phyloP scores from a whole-genome alignment of 2,113 vertebrate species.

The Sakesphorus luctuosus region DNA sequence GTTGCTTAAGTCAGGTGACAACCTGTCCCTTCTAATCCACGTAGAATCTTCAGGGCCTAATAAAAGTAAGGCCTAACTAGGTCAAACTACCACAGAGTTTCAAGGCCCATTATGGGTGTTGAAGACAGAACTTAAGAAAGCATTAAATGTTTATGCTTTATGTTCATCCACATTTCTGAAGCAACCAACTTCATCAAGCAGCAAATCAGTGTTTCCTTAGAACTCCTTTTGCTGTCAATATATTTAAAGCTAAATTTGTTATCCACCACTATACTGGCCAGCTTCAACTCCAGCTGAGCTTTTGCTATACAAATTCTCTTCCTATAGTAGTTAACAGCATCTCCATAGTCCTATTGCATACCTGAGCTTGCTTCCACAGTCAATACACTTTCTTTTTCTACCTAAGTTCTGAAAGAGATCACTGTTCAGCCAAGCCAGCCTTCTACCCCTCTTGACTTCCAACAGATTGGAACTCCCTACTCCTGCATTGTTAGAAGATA shows the following conservation, averaged over 20 bases:
- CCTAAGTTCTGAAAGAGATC: neutral
- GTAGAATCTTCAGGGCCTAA: too few species aligned
- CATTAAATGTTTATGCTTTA: neutral
- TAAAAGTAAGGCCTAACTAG: too few species aligned
- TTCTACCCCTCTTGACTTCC: neutral
- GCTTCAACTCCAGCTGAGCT: neutral
- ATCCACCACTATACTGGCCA: neutral
- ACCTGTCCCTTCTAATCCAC: too few species aligned
- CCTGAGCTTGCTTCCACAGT: neutral
- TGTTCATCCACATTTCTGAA: neutral
- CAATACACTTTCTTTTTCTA: neutral
- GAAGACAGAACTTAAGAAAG: neutral
- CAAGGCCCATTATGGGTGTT: accelerated
- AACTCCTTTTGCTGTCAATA: neutral
- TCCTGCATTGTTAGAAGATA: neutral
- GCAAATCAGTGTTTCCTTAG: neutral
- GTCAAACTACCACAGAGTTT: neutral
- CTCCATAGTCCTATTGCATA: neutral
- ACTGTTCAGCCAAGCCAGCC: neutral
- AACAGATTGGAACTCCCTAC: neutral
- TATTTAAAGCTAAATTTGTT: neutral
- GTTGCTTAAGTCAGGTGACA: too few species aligned
- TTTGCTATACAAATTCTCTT: accelerated
- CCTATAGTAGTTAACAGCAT: neutral
- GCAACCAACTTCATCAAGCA: neutral